Base-by-base conservation (phyloP, 2,888 invertebrate species). In the Strigamia crassipes region DNA sequence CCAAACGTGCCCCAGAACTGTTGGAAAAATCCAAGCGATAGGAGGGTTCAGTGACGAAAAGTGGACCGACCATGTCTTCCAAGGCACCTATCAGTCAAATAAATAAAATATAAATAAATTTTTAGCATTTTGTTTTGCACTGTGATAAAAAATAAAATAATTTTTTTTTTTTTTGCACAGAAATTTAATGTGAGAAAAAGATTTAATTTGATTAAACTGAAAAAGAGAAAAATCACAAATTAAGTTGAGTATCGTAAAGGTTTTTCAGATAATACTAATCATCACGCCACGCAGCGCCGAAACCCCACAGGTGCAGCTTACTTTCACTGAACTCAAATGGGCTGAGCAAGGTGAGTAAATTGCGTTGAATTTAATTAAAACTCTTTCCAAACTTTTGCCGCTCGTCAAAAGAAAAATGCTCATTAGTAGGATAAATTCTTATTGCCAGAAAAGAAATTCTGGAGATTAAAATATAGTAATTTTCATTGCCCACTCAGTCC, bases 1-100 rank as follows among this genome's bases (percentile, higher is more conserved):
- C 86, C n/a, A 88, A 85, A 18, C 85, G 82, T 38, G 85, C 85
- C 23, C 87, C 87, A 31, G 85, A 85, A 34, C 86, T 86, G 84
- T 87, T 87, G 82, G 86, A 86, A 83, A 87, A 87, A n/a, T 85
- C 86, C 8, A 87, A 84, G 0, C 85, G 83, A 38, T 84, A 84
- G 10, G 87, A 87, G 6, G 87, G 87, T 82, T 87, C 86, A n/a
- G 86, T 85, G 56, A 87, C 85, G 85, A 88, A 88, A 31, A 87
- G 85, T 15, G 87, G 88, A 9, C 87, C 87, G 23, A 51, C 51
- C 23, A 80, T 31, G 1, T 80, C 80, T 46, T 80, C 80, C n/a
- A 51, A 46, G 23, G 46, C 41, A 42, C 80, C 51, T 79, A 51
- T 8, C 42, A 79, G 3, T 9, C 1, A 27, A 51, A 46, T 51